phyloP scores from a whole-genome alignment of 2,888 invertebrate species.

The Torymus texanus region DNA sequence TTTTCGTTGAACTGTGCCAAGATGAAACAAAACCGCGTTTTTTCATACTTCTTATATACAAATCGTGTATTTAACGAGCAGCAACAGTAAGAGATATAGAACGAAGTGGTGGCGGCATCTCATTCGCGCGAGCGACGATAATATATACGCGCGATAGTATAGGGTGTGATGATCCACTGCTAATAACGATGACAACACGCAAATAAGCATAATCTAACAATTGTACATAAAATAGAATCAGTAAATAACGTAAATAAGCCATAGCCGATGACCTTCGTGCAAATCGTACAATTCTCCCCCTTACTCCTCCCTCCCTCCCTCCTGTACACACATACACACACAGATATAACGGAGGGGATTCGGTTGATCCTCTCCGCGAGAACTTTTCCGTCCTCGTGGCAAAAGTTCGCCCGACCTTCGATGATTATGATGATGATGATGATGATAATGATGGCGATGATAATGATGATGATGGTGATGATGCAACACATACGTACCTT shows the following conservation, averaged over 20 bases:
- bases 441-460: too few species aligned
- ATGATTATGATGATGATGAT: neutral
- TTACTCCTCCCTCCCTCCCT: too few species aligned
- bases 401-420: neutral
- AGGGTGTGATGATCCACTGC: too few species aligned
- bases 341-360: too few species aligned
- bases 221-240: neutral
- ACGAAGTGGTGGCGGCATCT: too few species aligned
- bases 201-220: neutral
- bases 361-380: neutral
- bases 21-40: neutral
- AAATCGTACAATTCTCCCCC: too few species aligned
- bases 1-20: slow-evolving; percentile 18
- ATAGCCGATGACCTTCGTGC: too few species aligned
- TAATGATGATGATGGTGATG: too few species aligned
- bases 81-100: neutral
- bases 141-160: too few species aligned
- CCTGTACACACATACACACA: too few species aligned
- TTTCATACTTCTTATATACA: neutral
- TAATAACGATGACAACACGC: too few species aligned
- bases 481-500: neutral
- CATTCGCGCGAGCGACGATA: too few species aligned
- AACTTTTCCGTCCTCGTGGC: slow-evolving; percentile 23
- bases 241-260: slow-evolving; percentile 5
- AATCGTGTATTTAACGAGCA: neutral